phyloP scores from a whole-genome alignment of 2,797 vertebrate genomes.

The Podarcis lilfordi region DNA sequence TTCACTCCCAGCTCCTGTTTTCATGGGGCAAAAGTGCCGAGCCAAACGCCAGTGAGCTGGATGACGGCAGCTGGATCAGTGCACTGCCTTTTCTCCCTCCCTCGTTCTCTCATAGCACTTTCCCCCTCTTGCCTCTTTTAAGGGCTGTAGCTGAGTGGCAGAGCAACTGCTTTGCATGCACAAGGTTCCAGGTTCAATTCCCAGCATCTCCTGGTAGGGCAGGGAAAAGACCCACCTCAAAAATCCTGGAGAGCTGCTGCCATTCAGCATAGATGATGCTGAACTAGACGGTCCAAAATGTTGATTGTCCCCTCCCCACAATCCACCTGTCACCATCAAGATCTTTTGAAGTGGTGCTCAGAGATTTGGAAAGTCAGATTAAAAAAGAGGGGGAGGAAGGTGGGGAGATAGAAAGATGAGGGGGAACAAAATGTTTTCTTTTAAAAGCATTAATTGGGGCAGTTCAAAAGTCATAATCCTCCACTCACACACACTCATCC shows the following conservation, averaged over 20 bases:
- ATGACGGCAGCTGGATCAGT: background rate
- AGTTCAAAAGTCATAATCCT: background rate
- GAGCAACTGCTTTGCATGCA: background rate
- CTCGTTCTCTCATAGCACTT: background rate
- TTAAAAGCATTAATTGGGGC: no score
- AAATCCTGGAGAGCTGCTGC: no score
- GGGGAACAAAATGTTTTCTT: background rate
- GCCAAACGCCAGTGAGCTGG: background rate
- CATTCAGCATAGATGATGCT: no score
- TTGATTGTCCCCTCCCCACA: background rate
- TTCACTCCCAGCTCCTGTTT: background rate
- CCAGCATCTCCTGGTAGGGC: no score
- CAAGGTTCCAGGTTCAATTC: no score
- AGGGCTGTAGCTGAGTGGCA: background rate
- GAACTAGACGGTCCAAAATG: background rate
- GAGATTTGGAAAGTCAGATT: background rate
- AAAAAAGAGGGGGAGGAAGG: background rate
- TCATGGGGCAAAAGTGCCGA: background rate
- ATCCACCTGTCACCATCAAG: background rate
- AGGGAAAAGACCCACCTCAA: no score
- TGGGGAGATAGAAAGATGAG: background rate
- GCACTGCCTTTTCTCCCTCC: background rate
- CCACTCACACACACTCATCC: background rate
- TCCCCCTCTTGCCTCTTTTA: background rate
- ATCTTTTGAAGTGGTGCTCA: background rate